These are phyloP conservation scores for Branchellion lobata DNA, from an alignment of 2,888 invertebrate genomes.

Conservation along the genomic window DNA sequence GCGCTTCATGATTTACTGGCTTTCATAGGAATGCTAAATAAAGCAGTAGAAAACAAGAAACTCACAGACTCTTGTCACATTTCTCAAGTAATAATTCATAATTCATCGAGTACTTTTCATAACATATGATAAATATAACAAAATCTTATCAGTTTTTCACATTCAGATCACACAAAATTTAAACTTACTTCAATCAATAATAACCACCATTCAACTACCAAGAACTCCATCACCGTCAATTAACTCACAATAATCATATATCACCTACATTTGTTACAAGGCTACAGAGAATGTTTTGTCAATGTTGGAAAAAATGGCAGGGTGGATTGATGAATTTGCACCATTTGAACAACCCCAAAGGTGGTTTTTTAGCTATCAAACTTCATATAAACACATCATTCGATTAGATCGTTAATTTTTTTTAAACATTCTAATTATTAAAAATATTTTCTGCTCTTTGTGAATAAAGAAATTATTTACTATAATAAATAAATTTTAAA, in stretches of 20 bases:
- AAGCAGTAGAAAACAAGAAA: constrained; percentile 78
- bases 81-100: constrained; percentile 61
- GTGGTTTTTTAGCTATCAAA: constrained; percentile 66
- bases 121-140: background rate
- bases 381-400: no score
- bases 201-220: no score
- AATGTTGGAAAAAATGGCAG: constrained; percentile 73
- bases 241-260: no score
- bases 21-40: constrained; percentile 82
- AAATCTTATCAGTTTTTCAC: background rate
- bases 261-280: constrained; percentile 50
- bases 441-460: no score
- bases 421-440: no score
- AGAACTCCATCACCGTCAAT: no score
- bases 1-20: constrained; percentile 76
- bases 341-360: constrained; percentile 89
- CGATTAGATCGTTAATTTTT: no score
- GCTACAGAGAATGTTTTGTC: constrained; percentile 64
- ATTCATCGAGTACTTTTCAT: background rate
- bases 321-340: constrained; percentile 78
- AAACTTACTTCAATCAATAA: background rate
- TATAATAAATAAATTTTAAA: constrained; percentile 56
- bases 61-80: constrained; percentile 66
- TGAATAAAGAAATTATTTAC: background rate
- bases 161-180: background rate